phyloP scores from a whole-genome alignment of 2,888 invertebrate species.

The Nymphalis c-album region DNA sequence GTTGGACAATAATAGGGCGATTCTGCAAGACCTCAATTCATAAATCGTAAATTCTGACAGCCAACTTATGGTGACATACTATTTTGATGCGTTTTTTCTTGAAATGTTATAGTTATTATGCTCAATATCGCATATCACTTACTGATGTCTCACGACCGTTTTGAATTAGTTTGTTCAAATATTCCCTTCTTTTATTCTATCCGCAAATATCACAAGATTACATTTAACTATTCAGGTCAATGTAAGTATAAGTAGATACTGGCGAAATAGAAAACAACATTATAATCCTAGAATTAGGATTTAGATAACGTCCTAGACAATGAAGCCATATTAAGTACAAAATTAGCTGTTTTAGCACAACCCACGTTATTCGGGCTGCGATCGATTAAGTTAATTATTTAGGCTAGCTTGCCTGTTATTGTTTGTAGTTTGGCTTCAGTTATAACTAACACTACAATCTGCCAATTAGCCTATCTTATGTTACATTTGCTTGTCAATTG shows the following conservation, averaged over 20 bases:
- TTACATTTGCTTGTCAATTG: too few relatives aligned
- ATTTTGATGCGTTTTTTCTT: too few relatives aligned
- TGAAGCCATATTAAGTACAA: slow-evolving; percentile 24
- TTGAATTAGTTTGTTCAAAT: too few relatives aligned
- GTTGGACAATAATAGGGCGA: too few relatives aligned
- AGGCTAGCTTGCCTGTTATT: background rate
- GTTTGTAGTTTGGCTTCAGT: slow-evolving; percentile 2
- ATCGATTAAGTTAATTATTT: slow-evolving; percentile 12
- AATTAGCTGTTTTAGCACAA: slow-evolving; percentile 18
- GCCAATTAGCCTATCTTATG: background rate
- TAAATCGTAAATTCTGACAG: too few relatives aligned
- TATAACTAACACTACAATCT: background rate
- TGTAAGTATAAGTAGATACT: background rate
- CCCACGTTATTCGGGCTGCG: slow-evolving; percentile 8
- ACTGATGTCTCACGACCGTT: too few relatives aligned
- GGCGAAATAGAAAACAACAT: slow-evolving; percentile 1
- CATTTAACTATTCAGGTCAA: background rate
- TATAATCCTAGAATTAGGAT: slow-evolving; percentile 19
- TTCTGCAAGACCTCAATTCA: too few relatives aligned
- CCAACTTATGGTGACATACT: too few relatives aligned
- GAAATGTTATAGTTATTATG: too few relatives aligned
- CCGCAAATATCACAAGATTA: too few relatives aligned
- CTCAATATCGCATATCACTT: too few relatives aligned
- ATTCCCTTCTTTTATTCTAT: too few relatives aligned
- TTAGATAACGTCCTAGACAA: slow-evolving; percentile 16